Conservation (phyloP, 2,888 invertebrate genomes). For the Seira musarum region DNA sequence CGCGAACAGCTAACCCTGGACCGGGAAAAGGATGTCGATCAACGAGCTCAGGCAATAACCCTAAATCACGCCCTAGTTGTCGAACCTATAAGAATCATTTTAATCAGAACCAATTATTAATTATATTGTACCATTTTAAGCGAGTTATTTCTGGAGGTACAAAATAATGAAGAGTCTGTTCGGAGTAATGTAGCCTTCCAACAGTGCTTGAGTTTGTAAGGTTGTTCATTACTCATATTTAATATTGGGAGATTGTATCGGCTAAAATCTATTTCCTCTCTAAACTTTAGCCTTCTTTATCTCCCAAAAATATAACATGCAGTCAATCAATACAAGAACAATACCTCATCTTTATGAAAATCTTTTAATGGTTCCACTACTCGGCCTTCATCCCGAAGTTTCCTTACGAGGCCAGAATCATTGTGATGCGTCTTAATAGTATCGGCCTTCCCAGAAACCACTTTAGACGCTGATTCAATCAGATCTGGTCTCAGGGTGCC, state of each 20-base stretch:
- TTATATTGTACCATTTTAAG: conserved; percentile 5
- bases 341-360: conserved; percentile 98
- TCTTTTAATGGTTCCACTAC: conserved; percentile 99
- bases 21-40: conserved; percentile 99
- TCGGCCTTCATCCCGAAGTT: conserved; percentile 81
- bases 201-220: conserved; percentile 47
- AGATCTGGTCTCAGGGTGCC: conserved; percentile 98
- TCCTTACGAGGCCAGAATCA: conserved; percentile 94
- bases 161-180: conserved; percentile 46
- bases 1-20: conserved; percentile 96
- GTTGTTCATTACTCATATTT: conserved; percentile 65
- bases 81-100: conserved; percentile 78
- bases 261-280: conserved; percentile 50
- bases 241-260: conserved; percentile 67
- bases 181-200: conserved; percentile 65
- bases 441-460: conserved; percentile 88
- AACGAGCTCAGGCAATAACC: conserved; percentile 88
- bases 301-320: conserved; percentile 41
- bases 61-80: conserved; percentile 89
- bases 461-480: conserved; percentile 94
- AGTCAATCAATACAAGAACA: neutral
- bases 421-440: conserved; percentile 99
- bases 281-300: conserved; percentile 63
- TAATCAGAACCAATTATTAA: conserved; percentile 1
- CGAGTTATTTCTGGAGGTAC: no score